phyloP scores from a whole-genome alignment of 1,140 invertebrate genomes.

The Bombus sibiricus region DNA sequence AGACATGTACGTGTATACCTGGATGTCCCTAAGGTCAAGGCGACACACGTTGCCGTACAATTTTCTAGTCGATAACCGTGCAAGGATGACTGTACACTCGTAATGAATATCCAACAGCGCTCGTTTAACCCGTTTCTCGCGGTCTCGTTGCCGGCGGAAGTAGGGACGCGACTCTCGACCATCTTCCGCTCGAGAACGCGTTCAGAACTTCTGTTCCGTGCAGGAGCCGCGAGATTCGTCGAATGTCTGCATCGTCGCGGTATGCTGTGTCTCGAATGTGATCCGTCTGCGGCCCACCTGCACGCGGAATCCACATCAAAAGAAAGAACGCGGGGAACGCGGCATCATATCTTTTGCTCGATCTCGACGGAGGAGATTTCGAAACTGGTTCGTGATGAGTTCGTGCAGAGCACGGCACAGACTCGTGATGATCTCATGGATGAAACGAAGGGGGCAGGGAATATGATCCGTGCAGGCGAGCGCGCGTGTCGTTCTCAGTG shows the following conservation, averaged over 20 bases:
- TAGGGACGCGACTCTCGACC: neutral
- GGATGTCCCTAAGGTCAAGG: slow-evolving; percentile 61
- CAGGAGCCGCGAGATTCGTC: slow-evolving; percentile 20
- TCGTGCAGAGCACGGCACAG: neutral
- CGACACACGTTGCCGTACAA: slow-evolving; percentile 47
- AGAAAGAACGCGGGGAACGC: neutral
- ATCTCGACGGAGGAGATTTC: neutral
- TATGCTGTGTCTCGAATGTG: slow-evolving; percentile 19
- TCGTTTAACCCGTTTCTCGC: slow-evolving; percentile 2
- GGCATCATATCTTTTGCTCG: neutral
- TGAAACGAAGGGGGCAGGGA: neutral
- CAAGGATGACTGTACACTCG: slow-evolving; percentile 62
- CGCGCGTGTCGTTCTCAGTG: neutral
- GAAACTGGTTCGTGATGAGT: neutral
- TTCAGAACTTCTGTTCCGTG: slow-evolving; percentile 18
- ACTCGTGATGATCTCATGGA: neutral
- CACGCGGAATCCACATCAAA: neutral
- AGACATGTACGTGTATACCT: slow-evolving; percentile 20
- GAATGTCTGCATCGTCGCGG: slow-evolving; percentile 38
- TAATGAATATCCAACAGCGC: slow-evolving; percentile 31
- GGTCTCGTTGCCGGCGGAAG: slow-evolving; percentile 1
- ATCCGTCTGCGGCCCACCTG: slow-evolving; percentile 14
- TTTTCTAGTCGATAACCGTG: slow-evolving; percentile 66
- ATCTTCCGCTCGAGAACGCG: neutral
- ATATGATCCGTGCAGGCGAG: slow-evolving; percentile 21